These are phyloP conservation scores for Deilephila porcellus DNA, from an alignment of 2,888 invertebrate species.

Conservation along the genomic window DNA sequence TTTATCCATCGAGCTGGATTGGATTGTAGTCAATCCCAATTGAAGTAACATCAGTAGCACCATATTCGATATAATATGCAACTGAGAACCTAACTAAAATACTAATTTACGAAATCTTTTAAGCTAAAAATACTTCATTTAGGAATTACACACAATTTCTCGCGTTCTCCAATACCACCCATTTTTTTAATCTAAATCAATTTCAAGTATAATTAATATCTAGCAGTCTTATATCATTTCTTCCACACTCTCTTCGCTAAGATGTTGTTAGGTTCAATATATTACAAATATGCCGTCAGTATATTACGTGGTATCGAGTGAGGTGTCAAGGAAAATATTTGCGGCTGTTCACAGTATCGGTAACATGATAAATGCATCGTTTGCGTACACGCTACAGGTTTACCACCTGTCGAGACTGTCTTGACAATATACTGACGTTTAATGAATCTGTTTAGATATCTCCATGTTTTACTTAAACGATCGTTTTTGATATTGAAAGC, in stretches of 20 bases:
- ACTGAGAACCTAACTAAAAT: too few species aligned
- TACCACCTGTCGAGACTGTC: background rate
- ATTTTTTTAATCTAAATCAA: too few species aligned
- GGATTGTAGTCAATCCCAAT: background rate
- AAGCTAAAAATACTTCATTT: too few species aligned
- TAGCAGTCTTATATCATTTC: background rate
- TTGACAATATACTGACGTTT: background rate
- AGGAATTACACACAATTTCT: too few species aligned
- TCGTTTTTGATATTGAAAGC: too few species aligned
- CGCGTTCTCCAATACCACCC: too few species aligned
- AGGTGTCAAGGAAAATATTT: constrained; percentile 20
- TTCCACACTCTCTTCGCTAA: background rate
- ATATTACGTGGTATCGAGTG: background rate
- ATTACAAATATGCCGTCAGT: constrained; percentile 10
- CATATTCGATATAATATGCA: too few species aligned
- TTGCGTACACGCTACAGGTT: constrained; percentile 5
- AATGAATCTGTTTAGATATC: background rate
- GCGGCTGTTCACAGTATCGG: constrained; percentile 3
- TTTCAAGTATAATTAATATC: background rate
- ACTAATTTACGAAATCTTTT: too few species aligned
- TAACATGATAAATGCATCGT: constrained; percentile 16
- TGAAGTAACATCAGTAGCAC: too few species aligned
- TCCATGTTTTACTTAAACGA: too few species aligned
- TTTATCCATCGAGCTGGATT: background rate
- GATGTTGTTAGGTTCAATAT: background rate